Base-by-base conservation (phyloP, 2,113 vertebrate species). In the Heterotis niloticus region DNA sequence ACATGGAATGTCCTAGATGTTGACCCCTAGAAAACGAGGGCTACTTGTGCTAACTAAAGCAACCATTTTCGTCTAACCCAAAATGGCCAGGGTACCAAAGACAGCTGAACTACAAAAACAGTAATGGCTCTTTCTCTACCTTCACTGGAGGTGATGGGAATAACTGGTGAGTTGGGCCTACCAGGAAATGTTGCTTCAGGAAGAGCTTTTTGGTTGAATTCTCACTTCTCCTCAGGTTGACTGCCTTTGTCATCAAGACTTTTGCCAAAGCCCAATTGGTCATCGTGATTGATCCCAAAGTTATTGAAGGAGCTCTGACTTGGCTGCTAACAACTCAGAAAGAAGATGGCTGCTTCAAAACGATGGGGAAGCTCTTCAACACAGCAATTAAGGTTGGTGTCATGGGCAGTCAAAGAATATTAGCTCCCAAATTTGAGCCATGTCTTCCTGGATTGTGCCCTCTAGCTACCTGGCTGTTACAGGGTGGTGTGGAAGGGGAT, bases 71-170 rank as follows among this genome's bases (percentile, higher is more conserved):
- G n/a, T n/a, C n/a, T n/a, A n/a, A 59, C 11, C 11, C 57, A 17
- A 62, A 20, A 20, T 14, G 20, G 59, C 59, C 11, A 73, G 70
- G 70, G 11, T 73, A 73, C 70, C 70, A 73, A n/a, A 73, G 52
- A 13, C 70, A 73, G 44, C 70, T 73, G 70, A 73, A 73, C 70
- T 73, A 73, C 70, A 73, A 73, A n/a, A 56, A 57, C 52, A 28
- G 70, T 51, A 73, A 1, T 73, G 71, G 71, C 13, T 73, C 52
- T 16, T 73, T 52, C 23, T 56, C 51, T 24, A 73, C 52, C 71
- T 73, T 73, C n/a, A n/a, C 71, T 56, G 52, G 52, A 7, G 71
- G 52, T 18, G 24, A 0, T 73, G 71, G 7, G 1, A 73, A 24
- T 26, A 73, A 73, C 23, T 73, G 52, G 71, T 73, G 52, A 57